phyloP scores from a whole-genome alignment of 2,888 invertebrate species.

The Euplagia quadripunctaria region DNA sequence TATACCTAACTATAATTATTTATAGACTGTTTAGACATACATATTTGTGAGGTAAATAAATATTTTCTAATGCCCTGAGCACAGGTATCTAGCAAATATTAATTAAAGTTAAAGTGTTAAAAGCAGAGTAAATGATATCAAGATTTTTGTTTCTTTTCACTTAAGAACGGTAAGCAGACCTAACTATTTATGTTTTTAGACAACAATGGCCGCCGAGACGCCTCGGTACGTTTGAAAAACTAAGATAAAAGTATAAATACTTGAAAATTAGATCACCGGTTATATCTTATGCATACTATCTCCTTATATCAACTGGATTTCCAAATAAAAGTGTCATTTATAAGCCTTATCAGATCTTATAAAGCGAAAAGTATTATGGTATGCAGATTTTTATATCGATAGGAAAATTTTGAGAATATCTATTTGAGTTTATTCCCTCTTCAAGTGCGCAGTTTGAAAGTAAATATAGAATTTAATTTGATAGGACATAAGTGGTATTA shows the following conservation, averaged over 20 bases:
- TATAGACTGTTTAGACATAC: not conserved
- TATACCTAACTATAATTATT: not conserved
- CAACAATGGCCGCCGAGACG: not conserved
- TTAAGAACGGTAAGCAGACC: not conserved
- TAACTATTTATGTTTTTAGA: not conserved
- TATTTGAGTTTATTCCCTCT: constrained; percentile 1
- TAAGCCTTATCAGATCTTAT: constrained; percentile 6
- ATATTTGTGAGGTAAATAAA: not conserved
- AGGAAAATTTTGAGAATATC: constrained; percentile 6
- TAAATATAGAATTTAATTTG: not conserved
- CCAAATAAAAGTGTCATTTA: constrained; percentile 7
- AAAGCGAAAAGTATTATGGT: not conserved
- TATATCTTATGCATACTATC: not conserved
- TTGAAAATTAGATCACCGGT: not conserved
- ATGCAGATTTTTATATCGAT: constrained; percentile 2
- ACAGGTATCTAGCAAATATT: too few relatives aligned
- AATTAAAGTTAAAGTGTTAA: not conserved
- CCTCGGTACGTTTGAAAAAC: not conserved
- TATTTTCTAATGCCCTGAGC: not conserved
- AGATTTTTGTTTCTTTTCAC: not conserved
- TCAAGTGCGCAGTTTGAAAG: not conserved
- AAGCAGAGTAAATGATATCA: not conserved
- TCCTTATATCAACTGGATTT: not conserved
- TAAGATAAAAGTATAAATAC: not conserved
- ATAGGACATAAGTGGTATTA: not conserved